Percentiles rank a stretch among this genome's conserved stretches.
phyloP scores from a whole-genome alignment of 2,113 vertebrate species.

The Chaenocephalus aceratus region DNA sequence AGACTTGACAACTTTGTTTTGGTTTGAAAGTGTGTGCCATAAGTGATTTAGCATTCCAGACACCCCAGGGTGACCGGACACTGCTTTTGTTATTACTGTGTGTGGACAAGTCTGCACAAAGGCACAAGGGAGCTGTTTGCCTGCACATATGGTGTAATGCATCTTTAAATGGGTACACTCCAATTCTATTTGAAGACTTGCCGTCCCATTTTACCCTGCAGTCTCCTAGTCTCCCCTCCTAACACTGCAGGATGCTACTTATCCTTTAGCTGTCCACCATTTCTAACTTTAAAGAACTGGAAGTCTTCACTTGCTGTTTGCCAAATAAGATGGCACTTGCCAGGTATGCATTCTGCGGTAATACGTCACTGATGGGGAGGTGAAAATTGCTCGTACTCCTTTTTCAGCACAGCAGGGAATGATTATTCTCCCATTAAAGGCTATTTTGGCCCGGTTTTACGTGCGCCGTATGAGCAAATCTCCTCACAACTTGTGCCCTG shows the following conservation, averaged over 20 bases:
- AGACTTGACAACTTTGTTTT: constrained; percentile 32
- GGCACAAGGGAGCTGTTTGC: constrained; percentile 1
- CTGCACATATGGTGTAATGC: constrained; percentile 46
- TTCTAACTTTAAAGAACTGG: constrained; percentile 37
- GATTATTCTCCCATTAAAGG: constrained; percentile 77
- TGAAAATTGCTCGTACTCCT: constrained; percentile 50
- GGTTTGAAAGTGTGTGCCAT: constrained; percentile 30
- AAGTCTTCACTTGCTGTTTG: constrained; percentile 39
- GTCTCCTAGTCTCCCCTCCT: constrained; percentile 2
- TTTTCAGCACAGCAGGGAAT: constrained; percentile 67
- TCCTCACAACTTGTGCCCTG: constrained; percentile 39
- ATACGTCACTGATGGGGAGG: constrained; percentile 21
- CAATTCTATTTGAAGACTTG: constrained; percentile 62
- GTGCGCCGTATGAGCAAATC: constrained; percentile 47
- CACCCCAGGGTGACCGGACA: constrained; percentile 23
- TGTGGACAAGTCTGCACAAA: neutral
- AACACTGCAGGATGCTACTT: constrained; percentile 1
- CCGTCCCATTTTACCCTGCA: constrained; percentile 53
- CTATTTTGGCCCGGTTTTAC: constrained; percentile 43
- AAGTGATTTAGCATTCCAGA: constrained; percentile 50
- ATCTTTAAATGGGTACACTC: constrained; percentile 60
- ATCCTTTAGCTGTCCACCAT: neutral
- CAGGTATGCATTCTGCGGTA: constrained; percentile 60
- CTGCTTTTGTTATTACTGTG: constrained; percentile 14
- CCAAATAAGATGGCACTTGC: constrained; percentile 44